Evolutionary conservation across 64 coral and sea anemone genomes (phyloP).

Genomic region (Pocillopora verrucosa): DNA sequence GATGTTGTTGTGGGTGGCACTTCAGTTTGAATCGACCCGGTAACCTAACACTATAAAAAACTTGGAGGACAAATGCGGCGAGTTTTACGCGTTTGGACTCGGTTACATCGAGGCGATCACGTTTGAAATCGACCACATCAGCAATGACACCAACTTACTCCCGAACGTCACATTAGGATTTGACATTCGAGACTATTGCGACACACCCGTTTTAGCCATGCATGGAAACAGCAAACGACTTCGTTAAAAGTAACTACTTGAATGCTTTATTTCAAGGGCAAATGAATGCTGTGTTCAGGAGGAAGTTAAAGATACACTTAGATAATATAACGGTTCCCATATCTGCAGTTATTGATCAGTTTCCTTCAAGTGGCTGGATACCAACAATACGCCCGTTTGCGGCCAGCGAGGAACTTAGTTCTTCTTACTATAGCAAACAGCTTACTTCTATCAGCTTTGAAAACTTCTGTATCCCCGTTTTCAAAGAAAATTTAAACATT

Average conservation of each 20-base stretch:
- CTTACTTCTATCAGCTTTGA: conserved; percentile 71
- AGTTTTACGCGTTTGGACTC: conserved; percentile 61
- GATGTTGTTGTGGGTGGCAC: background rate
- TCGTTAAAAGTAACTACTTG: conserved; percentile 50
- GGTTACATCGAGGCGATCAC: conserved; percentile 67
- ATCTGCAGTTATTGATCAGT: conserved; percentile 60
- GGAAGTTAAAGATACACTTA: background rate
- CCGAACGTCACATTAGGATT: conserved; percentile 49
- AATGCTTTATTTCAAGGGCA: background rate
- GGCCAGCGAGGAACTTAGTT: conserved; percentile 66
- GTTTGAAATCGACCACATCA: conserved; percentile 51
- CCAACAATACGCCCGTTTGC: conserved; percentile 57
- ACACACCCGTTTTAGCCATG: conserved; percentile 38
- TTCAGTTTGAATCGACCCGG: conserved; percentile 15
- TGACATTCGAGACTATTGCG: conserved; percentile 67
- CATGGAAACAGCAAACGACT: conserved; percentile 47
- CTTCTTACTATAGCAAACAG: conserved; percentile 40
- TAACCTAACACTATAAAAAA: conserved; percentile 27
- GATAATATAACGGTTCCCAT: conserved; percentile 46
- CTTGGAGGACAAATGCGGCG: conserved; percentile 34
- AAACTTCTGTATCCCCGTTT: no score
- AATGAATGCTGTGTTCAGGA: background rate
- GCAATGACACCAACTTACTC: conserved; percentile 45
- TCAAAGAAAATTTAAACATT: no score
- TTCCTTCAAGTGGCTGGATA: conserved; percentile 72